These are phyloP conservation scores for Onthophagus sagittarius DNA, from an alignment of 2,888 invertebrate genomes.

Conservation along the genomic window DNA sequence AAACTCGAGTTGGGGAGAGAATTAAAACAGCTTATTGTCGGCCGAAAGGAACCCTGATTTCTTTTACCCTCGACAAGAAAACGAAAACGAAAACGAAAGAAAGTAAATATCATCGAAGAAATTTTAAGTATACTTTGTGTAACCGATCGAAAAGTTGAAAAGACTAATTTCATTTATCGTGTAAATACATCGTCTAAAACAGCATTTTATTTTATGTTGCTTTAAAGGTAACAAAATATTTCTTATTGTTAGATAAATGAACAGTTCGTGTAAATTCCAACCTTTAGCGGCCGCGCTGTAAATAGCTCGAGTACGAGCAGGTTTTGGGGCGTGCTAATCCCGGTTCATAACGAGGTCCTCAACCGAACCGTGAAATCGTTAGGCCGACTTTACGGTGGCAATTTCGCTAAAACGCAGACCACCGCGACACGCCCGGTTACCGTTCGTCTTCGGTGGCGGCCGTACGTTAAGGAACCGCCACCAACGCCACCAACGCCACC, in stretches of 20 bases:
- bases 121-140: too few relatives aligned
- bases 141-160: too few relatives aligned
- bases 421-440: constrained; percentile 13
- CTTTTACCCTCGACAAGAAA: not conserved
- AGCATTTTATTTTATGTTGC: too few relatives aligned
- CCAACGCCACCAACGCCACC: constrained; percentile 3
- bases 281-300: not conserved
- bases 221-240: too few relatives aligned
- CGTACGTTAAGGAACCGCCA: constrained; percentile 11
- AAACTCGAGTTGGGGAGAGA: not conserved
- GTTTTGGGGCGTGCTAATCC: not conserved
- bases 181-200: too few relatives aligned
- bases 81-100: not conserved
- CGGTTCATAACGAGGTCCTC: not conserved
- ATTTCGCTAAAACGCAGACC: constrained; percentile 9
- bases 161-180: too few relatives aligned
- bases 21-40: not conserved
- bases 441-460: constrained; percentile 4
- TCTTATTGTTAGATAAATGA: not conserved
- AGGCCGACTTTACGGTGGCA: constrained; percentile 13
- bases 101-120: too few relatives aligned
- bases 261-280: not conserved
- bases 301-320: not conserved
- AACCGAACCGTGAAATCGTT: constrained; percentile 8
- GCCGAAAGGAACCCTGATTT: not conserved